phyloP scores from a whole-genome alignment of 2,797 vertebrate genomes.

The Phataginus tricuspis region DNA sequence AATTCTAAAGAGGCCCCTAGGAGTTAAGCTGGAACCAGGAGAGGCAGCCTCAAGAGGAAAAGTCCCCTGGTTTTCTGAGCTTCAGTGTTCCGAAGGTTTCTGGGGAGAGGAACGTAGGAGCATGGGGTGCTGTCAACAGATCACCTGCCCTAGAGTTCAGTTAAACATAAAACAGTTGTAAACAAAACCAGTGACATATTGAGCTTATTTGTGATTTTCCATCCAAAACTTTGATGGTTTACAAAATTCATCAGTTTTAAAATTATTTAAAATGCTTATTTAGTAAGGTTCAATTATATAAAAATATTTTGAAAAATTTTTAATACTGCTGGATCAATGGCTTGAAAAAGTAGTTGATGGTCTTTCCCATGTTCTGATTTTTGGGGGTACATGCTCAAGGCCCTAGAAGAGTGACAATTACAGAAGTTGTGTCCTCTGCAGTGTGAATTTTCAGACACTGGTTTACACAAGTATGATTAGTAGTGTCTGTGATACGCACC shows the following conservation, averaged over 20 bases:
- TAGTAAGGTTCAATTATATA: not conserved
- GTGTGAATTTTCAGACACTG: not conserved
- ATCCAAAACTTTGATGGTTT: not conserved
- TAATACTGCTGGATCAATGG: not conserved
- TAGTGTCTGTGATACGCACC: not conserved
- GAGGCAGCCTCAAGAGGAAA: not conserved
- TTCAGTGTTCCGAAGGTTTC: not conserved
- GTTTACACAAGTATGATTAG: not conserved
- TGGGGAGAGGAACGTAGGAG: not conserved
- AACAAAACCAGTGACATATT: not conserved
- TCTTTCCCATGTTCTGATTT: not conserved
- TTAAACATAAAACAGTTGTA: not conserved
- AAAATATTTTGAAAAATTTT: slow-evolving; percentile 40
- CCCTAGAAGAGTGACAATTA: not conserved
- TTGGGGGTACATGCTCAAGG: slow-evolving; percentile 29
- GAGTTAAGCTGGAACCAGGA: not conserved
- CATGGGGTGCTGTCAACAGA: not conserved
- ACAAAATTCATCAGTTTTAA: not conserved
- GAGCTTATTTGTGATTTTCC: slow-evolving; percentile 18
- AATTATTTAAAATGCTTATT: slow-evolving; percentile 13
- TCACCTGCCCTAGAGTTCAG: not conserved
- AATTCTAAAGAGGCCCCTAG: not conserved
- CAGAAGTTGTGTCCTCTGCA: not conserved
- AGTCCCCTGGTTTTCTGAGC: not conserved
- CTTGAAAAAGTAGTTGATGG: not conserved